Evolutionary conservation across 2,797 vertebrate species (phyloP).

Genomic region (Gambusia yucatana): DNA sequence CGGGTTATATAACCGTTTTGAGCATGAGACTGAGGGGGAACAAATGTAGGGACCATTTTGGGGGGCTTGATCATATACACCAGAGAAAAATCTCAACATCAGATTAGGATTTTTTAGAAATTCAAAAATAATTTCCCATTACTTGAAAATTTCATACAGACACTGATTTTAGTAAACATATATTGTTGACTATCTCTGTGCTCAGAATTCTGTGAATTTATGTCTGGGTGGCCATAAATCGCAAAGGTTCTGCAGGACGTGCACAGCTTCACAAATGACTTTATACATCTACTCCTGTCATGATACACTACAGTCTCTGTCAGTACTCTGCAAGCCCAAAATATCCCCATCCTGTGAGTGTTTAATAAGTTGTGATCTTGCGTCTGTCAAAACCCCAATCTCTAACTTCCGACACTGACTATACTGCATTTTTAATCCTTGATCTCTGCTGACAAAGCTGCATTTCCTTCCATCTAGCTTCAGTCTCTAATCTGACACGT

Average conservation of each 20-base stretch:
- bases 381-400: constrained; percentile 3
- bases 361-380: constrained; percentile 64
- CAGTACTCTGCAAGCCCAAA: constrained; percentile 46
- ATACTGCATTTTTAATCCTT: constrained; percentile 11
- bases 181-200: constrained; percentile 4
- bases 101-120: constrained; percentile 34
- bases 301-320: constrained; percentile 25
- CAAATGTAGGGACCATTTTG: constrained; percentile 18
- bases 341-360: constrained; percentile 39
- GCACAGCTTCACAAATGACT: constrained; percentile 22
- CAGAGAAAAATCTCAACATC: constrained; percentile 39
- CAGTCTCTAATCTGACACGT: constrained; percentile 19
- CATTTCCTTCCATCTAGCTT: constrained; percentile 8
- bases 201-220: neutral
- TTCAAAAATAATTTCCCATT: constrained; percentile 17
- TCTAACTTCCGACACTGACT: constrained; percentile 20
- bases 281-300: constrained; percentile 24
- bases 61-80: constrained; percentile 10
- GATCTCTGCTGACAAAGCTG: constrained; percentile 3
- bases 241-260: constrained; percentile 19
- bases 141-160: constrained; percentile 12
- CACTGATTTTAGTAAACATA: constrained; percentile 20
- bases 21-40: constrained; percentile 38
- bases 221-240: neutral
- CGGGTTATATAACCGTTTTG: constrained; percentile 74